Evolutionary conservation across 92 coral and sea anemone species (phyloP).

Genomic region (Heliopora coerulea): DNA sequence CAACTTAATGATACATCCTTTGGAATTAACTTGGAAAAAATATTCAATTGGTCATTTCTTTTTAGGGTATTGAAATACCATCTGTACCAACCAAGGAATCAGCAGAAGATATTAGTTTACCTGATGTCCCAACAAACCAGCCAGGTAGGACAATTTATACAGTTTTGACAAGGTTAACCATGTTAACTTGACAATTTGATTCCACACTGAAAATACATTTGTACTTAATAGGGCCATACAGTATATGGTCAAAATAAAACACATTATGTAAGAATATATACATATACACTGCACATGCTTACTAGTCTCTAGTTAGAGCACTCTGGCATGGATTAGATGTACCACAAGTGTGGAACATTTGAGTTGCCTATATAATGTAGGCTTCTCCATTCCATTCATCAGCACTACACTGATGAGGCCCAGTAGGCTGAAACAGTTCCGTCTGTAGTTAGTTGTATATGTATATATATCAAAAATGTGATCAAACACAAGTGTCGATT

Average conservation of each 20-base stretch:
- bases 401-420: too few species aligned
- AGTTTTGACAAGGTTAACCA: background rate
- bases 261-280: background rate
- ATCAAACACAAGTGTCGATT: too few species aligned
- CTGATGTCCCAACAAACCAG: conserved; percentile 36
- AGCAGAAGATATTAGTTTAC: conserved; percentile 46
- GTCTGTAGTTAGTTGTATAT: too few species aligned
- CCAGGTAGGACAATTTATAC: background rate
- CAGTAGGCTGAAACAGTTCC: too few species aligned
- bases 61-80: conserved; percentile 76
- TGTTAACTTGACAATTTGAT: background rate
- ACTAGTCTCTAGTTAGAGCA: too few species aligned
- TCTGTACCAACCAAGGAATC: conserved; percentile 65
- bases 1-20: background rate
- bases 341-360: too few species aligned
- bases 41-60: background rate
- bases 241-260: background rate
- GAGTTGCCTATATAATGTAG: too few species aligned
- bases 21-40: background rate
- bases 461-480: too few species aligned
- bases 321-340: too few species aligned
- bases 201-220: background rate
- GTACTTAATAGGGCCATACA: too few species aligned
- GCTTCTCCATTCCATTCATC: too few species aligned
- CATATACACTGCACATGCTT: too few species aligned